Evolutionary conservation across 2,113 vertebrate species (phyloP).

Genomic region (Tamias sibiricus): DNA sequence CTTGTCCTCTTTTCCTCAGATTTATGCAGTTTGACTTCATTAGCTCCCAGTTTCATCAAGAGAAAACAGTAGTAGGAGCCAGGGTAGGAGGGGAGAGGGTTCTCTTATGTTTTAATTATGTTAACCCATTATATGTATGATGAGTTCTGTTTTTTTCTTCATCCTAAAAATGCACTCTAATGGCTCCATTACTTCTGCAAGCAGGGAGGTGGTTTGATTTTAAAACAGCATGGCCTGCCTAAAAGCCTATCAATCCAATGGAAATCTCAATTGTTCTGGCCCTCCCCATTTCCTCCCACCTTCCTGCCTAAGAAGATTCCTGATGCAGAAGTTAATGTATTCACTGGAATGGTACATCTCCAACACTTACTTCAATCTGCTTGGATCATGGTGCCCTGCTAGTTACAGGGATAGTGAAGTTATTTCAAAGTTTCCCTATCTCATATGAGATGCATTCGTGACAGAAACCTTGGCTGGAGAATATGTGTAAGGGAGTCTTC

Average conservation of each 20-base stretch:
- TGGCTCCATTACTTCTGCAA: constrained; percentile 57
- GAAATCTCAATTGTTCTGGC: background rate
- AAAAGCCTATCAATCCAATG: constrained; percentile 40
- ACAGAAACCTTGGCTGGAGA: background rate
- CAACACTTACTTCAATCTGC: background rate
- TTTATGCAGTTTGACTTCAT: constrained; percentile 10
- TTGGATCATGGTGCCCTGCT: background rate
- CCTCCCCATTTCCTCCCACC: background rate
- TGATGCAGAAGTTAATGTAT: constrained; percentile 19
- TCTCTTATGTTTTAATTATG: background rate
- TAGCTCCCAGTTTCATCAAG: background rate
- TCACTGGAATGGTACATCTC: background rate
- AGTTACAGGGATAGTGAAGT: background rate
- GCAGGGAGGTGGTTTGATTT: constrained; percentile 53
- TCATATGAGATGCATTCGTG: background rate
- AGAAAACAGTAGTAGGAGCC: background rate
- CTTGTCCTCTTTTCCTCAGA: background rate
- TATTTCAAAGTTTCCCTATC: background rate
- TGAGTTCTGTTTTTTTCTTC: constrained; percentile 34
- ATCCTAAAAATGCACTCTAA: constrained; percentile 1
- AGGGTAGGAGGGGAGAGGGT: background rate
- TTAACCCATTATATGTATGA: constrained; percentile 7
- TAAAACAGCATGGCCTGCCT: constrained; percentile 14
- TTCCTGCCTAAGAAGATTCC: background rate
- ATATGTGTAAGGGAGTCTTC: background rate